Percentiles rank a stretch among this genome's conserved stretches.
These are phyloP conservation scores for Rhynchopsitta pachyrhyncha DNA, from an alignment of 2,113 vertebrate species.

Conservation along the genomic window DNA sequence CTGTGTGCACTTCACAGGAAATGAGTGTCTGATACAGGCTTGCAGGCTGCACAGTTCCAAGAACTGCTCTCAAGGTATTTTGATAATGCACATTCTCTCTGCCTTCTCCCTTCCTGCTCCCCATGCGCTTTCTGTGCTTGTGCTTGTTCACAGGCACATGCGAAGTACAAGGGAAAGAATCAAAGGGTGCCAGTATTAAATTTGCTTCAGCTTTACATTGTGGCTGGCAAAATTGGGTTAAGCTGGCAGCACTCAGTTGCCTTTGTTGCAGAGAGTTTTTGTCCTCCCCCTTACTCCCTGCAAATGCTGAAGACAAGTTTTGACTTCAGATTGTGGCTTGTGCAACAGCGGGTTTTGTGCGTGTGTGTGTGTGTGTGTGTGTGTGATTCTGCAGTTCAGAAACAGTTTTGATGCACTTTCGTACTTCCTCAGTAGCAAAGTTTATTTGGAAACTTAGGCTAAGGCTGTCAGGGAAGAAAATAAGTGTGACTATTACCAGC, in stretches of 20 bases:
- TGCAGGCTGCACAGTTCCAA: constrained; percentile 68
- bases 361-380: neutral
- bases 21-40: constrained; percentile 64
- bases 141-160: neutral
- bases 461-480: neutral
- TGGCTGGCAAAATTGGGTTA: neutral
- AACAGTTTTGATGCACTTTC: neutral
- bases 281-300: neutral
- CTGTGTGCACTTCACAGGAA: constrained; percentile 61
- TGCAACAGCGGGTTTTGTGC: neutral
- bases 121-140: neutral
- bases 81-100: constrained; percentile 64
- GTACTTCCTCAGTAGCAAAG: neutral
- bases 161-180: neutral
- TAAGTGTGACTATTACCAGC: neutral
- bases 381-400: neutral
- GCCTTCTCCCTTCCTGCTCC: constrained; percentile 60
- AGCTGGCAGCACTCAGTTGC: neutral
- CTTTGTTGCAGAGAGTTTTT: neutral
- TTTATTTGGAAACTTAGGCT: constrained; percentile 8
- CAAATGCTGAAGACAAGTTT: neutral
- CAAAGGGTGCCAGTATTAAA: rapidly evolving
- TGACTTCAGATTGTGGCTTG: neutral
- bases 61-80: constrained; percentile 71
- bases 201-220: neutral